Conservation (phyloP, 2,888 invertebrate species). For the Rhagonycha fulva region DNA sequence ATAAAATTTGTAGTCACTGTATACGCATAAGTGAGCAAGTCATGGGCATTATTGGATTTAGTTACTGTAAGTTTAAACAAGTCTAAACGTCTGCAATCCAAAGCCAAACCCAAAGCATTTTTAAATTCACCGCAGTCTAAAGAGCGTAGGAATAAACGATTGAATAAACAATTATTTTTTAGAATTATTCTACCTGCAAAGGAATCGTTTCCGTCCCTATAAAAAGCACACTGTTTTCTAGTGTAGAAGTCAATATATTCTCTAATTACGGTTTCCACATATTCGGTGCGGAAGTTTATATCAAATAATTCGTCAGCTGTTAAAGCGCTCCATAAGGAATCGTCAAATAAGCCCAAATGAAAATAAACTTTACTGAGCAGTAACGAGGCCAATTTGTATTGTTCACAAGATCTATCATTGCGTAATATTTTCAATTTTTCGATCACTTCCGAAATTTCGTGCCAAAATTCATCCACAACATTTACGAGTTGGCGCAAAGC, state of each 20-base stretch:
- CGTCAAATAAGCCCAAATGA: conserved; percentile 95
- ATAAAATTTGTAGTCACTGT: conserved; percentile 96
- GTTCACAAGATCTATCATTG: conserved; percentile 86
- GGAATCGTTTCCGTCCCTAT: too few species aligned
- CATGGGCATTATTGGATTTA: conserved; percentile 86
- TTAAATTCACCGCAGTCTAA: conserved; percentile 92
- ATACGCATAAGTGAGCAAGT: conserved; percentile 93
- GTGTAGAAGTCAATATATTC: conserved; percentile 94
- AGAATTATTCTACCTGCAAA: too few species aligned
- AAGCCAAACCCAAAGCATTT: conserved; percentile 93
- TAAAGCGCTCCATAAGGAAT: conserved; percentile 93
- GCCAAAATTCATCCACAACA: conserved; percentile 98
- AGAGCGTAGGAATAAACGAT: conserved; percentile 96
- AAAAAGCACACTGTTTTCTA: conserved; percentile 57
- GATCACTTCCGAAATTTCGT: conserved; percentile 97
- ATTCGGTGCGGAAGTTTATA: conserved; percentile 91
- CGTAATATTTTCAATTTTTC: conserved; percentile 97
- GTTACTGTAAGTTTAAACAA: conserved; percentile 91
- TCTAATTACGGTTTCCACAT: conserved; percentile 92
- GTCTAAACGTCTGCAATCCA: conserved; percentile 97
- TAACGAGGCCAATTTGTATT: conserved; percentile 92
- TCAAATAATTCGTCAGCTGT: conserved; percentile 95
- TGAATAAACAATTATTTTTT: too few species aligned
- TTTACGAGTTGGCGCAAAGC: conserved; percentile 90
- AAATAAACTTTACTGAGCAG: conserved; percentile 99